Evolutionary conservation across 2,113 vertebrate genomes (phyloP).

Genomic region (Uropsilus gracilis): DNA sequence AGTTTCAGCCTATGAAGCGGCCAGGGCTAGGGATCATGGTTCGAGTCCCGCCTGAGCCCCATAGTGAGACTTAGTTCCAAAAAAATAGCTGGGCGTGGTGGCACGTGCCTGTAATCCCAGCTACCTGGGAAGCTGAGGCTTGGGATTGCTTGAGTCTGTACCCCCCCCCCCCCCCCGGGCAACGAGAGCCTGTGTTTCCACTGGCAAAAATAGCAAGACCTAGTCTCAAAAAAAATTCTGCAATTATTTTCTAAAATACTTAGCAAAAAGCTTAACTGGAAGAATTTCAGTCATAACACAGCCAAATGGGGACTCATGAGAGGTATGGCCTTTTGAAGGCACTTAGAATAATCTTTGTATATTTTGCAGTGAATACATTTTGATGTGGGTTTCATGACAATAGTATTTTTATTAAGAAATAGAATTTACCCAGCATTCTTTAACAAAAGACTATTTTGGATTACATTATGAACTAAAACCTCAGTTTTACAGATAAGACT

Average conservation of each 20-base stretch:
- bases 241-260: neutral
- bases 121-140: too few relatives aligned
- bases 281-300: neutral
- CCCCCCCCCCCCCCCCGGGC: too few relatives aligned
- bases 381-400: neutral
- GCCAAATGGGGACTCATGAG: neutral
- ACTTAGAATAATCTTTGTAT: neutral
- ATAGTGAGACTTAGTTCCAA: too few relatives aligned
- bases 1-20: too few relatives aligned
- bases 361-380: neutral
- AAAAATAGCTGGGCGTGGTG: too few relatives aligned
- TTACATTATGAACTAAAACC: neutral
- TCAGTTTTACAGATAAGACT: neutral
- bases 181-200: too few relatives aligned
- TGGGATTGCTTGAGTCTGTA: too few relatives aligned
- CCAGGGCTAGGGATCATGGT: too few relatives aligned
- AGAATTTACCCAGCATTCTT: neutral
- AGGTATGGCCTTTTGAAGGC: neutral
- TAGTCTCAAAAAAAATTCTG: neutral
- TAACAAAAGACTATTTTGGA: neutral
- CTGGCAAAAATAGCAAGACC: too few relatives aligned
- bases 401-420: slow-evolving; percentile 37
- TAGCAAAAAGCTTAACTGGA: neutral
- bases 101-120: too few relatives aligned
- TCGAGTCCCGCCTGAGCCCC: too few relatives aligned